Evolutionary conservation across 2,888 invertebrate genomes (phyloP).

Genomic region (Drosophila cognata): DNA sequence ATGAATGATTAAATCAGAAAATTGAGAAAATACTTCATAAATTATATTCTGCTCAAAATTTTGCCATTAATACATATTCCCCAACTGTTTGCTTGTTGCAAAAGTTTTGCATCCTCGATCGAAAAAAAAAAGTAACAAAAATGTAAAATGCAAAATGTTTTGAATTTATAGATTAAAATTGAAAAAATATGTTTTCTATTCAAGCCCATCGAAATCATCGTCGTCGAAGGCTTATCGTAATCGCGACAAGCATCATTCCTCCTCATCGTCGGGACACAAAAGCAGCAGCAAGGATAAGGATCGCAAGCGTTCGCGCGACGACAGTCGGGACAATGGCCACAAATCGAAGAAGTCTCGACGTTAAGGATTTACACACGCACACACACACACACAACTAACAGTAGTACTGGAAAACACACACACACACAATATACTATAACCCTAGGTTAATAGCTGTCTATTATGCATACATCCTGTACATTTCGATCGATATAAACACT

Average conservation of each 20-base stretch:
- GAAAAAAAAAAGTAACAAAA: slow-evolving; percentile 2
- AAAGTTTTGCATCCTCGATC: slow-evolving; percentile 9
- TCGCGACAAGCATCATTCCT: slow-evolving; percentile 84
- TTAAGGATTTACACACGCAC: slow-evolving; percentile 49
- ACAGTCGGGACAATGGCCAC: slow-evolving; percentile 88
- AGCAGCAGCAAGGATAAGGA: slow-evolving; percentile 86
- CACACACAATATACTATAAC: slow-evolving; percentile 32
- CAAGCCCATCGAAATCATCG: slow-evolving; percentile 81
- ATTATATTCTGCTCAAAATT: slow-evolving; percentile 41
- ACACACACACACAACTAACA: slow-evolving; percentile 17
- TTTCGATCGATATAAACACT: slow-evolving; percentile 36
- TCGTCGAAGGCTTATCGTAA: slow-evolving; percentile 84
- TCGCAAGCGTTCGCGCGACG: slow-evolving; percentile 91
- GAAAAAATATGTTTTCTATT: slow-evolving; percentile 15
- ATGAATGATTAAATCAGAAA: not conserved
- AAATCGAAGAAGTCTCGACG: slow-evolving; percentile 89
- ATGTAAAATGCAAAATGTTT: not conserved
- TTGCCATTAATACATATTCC: not conserved
- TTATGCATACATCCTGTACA: slow-evolving; percentile 42
- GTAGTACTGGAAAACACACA: slow-evolving; percentile 29
- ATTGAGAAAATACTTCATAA: slow-evolving; percentile 50
- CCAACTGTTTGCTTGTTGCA: slow-evolving; percentile 21
- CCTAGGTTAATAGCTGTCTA: slow-evolving; percentile 35
- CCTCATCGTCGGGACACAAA: slow-evolving; percentile 81
- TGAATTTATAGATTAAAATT: not conserved